Base-by-base conservation (phyloP, 2,113 vertebrate species). In the Colius striatus region DNA sequence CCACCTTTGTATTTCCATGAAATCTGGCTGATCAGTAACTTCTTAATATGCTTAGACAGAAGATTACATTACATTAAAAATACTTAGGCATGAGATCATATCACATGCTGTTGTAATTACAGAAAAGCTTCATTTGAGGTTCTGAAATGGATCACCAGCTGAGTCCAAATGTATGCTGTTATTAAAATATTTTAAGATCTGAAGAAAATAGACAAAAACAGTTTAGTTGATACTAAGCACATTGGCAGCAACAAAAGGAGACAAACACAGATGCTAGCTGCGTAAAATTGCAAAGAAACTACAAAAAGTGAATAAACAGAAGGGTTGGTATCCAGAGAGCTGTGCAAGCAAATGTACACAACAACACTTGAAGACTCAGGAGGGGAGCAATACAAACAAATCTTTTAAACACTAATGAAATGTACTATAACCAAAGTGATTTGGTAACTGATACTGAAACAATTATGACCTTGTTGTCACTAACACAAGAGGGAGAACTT, bases 111-210 rank as follows among this genome's bases (percentile, higher is more conserved):
- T n/a, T 51, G 48, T 19, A 81, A 83, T 47, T 58, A 38, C 25
- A 84, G 38, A 11, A 60, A 60, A 34, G 38, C 55, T 78, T 62
- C 62, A 62, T 78, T 17, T 65, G 20, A 82, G 20, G 34, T 87
- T 72, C 50, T 79, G 38, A 85, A 92, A 82, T 30, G 6, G 65
- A 89, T 84, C 74, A 65, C 16, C 26, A 73, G 29, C 36, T 75
- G 45, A 87, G 36, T 9, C 30, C 54, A 89, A 86, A 84, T 29
- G 11, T 27, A 36, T 20, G 7, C 25, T 63, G 13, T 51, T 89
- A 75, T 19, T 74, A 87, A 57, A 87, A 75, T n/a, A 75, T 48
- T 68, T 94, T 61, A 67, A 85, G 53, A 65, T 26, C 19, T 47
- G 47, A 79, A 58, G 51, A 94, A 23, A 22, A 84, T 27, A 79